Base-by-base conservation (phyloP, 2,797 vertebrate genomes). In the Melanitta fusca region DNA sequence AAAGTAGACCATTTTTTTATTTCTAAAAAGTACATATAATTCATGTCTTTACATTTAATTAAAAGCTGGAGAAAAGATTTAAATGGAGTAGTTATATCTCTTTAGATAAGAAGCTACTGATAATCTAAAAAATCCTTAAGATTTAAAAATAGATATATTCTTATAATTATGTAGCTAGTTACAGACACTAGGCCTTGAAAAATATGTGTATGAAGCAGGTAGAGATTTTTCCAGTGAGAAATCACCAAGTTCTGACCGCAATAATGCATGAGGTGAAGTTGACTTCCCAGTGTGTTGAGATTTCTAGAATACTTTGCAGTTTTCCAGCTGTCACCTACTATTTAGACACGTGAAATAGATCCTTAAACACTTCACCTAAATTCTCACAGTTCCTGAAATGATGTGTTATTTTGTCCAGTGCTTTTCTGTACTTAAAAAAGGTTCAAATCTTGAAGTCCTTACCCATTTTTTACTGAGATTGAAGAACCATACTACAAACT, bases 371-470 rank as follows among this genome's bases (percentile, higher is more conserved):
- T 73, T 88, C 90, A 61, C 68, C 82, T n/a, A 65, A 89, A 87
- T 80, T 79, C 57, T 88, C 30, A 11, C 7, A 10, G 15, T 57
- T 65, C 79, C 69, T 85, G 77, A 61, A 91, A 58, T 30, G 72
- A 74, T 22, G 69, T 18, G 10, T 73, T 80, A 80, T 89, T 91
- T 91, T 79, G 65, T 69, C 87, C 73, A 41, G 41, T 89, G 70
- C 64, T 88, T 81, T 92, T 95, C 56, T n/a, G 11, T 41, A 32
- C 43, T 92, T 93, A 71, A 91, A 97, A 92, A 93, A 91, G 34
- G 61, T 43, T 74, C 41, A 89, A 85, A 83, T 60, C 38, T 39
- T 38, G 6, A 88, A 92, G 34, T 80, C 17, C 36, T 92, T 71
- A 87, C 74, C 81, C 58, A 38, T 51, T 84, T 91, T 58, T 91